Evolutionary conservation across 2,888 invertebrate species (phyloP), one percentile per base, ranked within the genome.

Genomic region (Pemphredon lugubris): DNA sequence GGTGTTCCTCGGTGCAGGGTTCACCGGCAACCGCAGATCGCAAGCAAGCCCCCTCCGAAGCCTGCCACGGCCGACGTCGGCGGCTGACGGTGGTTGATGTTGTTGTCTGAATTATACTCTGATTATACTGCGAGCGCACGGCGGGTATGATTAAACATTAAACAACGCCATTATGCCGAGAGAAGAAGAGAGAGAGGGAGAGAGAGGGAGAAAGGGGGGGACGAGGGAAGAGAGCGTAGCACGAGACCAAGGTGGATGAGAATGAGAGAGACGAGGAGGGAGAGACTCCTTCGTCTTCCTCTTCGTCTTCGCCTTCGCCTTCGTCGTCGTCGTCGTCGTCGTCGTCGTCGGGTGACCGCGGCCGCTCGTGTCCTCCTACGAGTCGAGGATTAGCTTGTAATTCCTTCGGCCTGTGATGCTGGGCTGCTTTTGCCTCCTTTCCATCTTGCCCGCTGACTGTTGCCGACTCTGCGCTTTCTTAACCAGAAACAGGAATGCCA

Each of bases 81-180:
- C 68, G 69, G 72, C 72, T 73, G 69, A 67, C 77, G 81, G 73
- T 77, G 83, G 83, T 85, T 85, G 82, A 83, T 85, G 88, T 87
- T 86, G 87, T 87, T 87, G 87, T 85, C 87, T 87, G 87, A 88
- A 88, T 88, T 88, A 88, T 87, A 88, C 88, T 87, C 87, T 87
- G 88, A 88, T 88, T 88, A 88, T 88, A 87, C 87, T 81, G 81
- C 75, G 79, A 79, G 85, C 77, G 80, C 79, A 81, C 83, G 84
- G 82, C 77, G 86, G 87, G 81, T 88, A 88, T 88, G 88, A 88
- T 88, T 88, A 88, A 88, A 88, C 88, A 88, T 88, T 88, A 88
- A 88, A 88, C 87, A 88, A 88, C 88, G 88, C 88, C 87, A 88
- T 88, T 88, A 88, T 82, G 65, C 75, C 80, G 63, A 20, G 79